Evolutionary conservation across 2,113 vertebrate genomes (phyloP), one percentile per base, ranked within the genome.

Genomic region (Xiphophorus hellerii): DNA sequence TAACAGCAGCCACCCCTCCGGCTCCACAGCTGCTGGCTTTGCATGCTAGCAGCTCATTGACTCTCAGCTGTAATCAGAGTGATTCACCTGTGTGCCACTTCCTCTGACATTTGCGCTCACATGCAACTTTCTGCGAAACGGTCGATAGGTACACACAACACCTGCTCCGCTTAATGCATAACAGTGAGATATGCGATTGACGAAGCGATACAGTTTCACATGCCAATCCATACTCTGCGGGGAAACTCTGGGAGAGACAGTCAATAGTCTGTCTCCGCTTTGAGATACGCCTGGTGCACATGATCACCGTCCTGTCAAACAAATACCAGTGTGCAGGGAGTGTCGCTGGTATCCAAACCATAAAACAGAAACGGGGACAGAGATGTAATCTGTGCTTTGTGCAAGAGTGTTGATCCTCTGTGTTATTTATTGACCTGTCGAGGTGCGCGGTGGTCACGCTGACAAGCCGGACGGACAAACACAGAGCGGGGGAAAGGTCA

Each of bases 1-100:
- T 87, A 30, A 8, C 66, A 29, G 71, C 75, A 67, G 70, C 66
- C 77, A 60, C 80, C 85, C 86, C 86, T 1, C 28, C 65, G 84
- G 90, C 87, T 67, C 71, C 77, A 60, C 91, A 93, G 90, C 90
- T 91, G 90, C 80, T 82, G 84, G 80, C 74, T 58, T 92, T 39
- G 93, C 90, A 91, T 93, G 90, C 80, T 82, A 91, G 80, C 77
- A 74, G 78, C 84, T 90, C 85, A 82, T 92, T 88, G 73, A 74
- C 80, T 66, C 84, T 78, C 77, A 84, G 84, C 88, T 92, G 87
- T 92, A 92, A 92, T 92, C 91, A 92, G 58, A 44, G 76, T 91
- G 88, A 92, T 87, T 92, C 89, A 91, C 91, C 90, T 89, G 90
- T 82, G 48, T 17, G 69, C 67, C 48, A 61, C 89, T 88, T 90